Evolutionary conservation across 2,888 invertebrate species (phyloP), one percentile per base, ranked within the genome.

Genomic region (Sceliomorpha sp.): DNA sequence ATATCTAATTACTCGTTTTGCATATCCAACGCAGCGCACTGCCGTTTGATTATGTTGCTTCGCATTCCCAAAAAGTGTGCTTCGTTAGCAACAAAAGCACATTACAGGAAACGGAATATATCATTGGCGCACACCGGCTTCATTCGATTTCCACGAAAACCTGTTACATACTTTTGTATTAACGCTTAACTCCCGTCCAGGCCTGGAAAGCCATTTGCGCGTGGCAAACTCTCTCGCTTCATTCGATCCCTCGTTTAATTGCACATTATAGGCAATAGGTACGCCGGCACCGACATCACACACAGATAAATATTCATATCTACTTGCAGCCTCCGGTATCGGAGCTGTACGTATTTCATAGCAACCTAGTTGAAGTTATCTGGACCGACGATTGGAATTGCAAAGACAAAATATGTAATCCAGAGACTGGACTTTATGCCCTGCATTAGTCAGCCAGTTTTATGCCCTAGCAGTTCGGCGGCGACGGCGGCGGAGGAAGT

Each of bases 101-200:
- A 17, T 9, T 29, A 8, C 24, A 36, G 55, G 70, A 74, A 74
- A 76, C 75, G 63, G 56, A 60, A 27, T 67, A 29, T 45, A 50
- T 60, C 60, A 55, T 44, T 31, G 56, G 55, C 62, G 73, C 82
- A 74, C 76, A 67, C 63, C 76, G 79, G 74, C 76, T 80, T 80
- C 78, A 72, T 80, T 79, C 79, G 76, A 82, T 83, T 83, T 79
- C 75, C 75, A 64, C 63, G 77, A 78, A 80, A 83, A 85, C 79
- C 84, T 80, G 84, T 84, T 85, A 84, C 84, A 84, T 85, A 81
- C 84, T 81, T 85, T 86, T 83, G 80, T 82, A 84, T 86, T 86
- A 86, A 80, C 81, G 67, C 32, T 56, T 59, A 56, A 53, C 48
- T 39, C 48, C 45, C 44, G 20, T 36, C 37, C 56, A 12, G 34